These are phyloP conservation scores for Acropternis orthonyx DNA, from an alignment of 2,797 vertebrate genomes.

Conservation along the genomic window DNA sequence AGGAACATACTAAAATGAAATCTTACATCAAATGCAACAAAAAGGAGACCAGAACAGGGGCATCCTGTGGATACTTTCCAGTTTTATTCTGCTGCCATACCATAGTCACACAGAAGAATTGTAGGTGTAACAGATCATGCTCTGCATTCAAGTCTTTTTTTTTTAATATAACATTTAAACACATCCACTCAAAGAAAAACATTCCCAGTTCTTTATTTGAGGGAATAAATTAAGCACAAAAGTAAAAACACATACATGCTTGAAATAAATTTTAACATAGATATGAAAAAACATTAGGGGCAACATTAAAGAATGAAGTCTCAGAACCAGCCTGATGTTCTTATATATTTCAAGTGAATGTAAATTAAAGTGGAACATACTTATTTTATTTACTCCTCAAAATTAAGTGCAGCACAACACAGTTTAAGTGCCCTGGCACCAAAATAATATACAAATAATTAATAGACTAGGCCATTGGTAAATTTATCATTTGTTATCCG, in stretches of 20 bases:
- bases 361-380: constrained; percentile 38
- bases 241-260: constrained; percentile 53
- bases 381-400: constrained; percentile 22
- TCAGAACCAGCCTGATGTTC: constrained; percentile 63
- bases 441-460: constrained; percentile 56
- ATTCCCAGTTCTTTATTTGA: constrained; percentile 61
- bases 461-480: constrained; percentile 27
- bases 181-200: constrained; percentile 34
- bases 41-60: neutral
- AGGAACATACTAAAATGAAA: neutral
- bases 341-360: constrained; percentile 16
- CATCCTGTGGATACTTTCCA: constrained; percentile 30
- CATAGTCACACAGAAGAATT: constrained; percentile 58
- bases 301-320: constrained; percentile 56
- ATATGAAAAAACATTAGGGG: neutral
- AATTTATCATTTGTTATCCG: neutral
- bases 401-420: constrained; percentile 41
- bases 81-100: constrained; percentile 74
- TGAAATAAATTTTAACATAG: constrained; percentile 54
- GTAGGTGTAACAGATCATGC: constrained; percentile 65
- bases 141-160: constrained; percentile 61
- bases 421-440: constrained; percentile 59
- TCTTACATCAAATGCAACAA: neutral
- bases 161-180: constrained; percentile 28
- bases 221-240: constrained; percentile 63